Evolutionary conservation across 2,797 vertebrate species (phyloP).

Genomic region (Neopelma chrysocephalum): DNA sequence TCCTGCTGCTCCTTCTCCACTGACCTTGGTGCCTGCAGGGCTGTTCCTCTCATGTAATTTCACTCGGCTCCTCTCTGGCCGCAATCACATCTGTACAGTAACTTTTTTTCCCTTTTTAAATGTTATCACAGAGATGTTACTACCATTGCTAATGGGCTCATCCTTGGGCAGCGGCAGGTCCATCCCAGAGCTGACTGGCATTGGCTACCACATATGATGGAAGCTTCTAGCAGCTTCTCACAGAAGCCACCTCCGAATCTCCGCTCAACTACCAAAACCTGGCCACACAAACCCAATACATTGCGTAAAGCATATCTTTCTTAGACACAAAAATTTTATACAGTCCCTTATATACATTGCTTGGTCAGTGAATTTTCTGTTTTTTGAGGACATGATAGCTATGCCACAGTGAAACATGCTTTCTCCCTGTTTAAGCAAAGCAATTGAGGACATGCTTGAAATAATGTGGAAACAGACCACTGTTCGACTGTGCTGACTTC

Average conservation of each 20-base stretch:
- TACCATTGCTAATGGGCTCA: not conserved
- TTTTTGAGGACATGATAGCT: not conserved
- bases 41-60: accelerated
- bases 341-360: too few species aligned
- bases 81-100: not conserved
- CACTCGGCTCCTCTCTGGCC: accelerated
- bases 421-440: not conserved
- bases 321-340: not conserved
- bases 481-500: not conserved
- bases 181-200: not conserved
- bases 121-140: not conserved
- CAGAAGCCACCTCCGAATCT: not conserved
- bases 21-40: not conserved
- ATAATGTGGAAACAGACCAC: not conserved
- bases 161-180: not conserved
- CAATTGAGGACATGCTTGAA: not conserved
- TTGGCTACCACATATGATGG: not conserved
- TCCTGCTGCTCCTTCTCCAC: not conserved
- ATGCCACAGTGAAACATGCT: not conserved
- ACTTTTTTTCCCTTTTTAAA: not conserved
- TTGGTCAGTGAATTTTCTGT: not conserved
- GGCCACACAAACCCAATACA: not conserved
- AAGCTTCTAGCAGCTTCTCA: not conserved
- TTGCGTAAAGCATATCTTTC: not conserved
- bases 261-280: accelerated